Percentiles rank a stretch among this genome's conserved stretches.
Evolutionary conservation across 92 coral and sea anemone species (phyloP).

Genomic region (Desmophyllum pertusum): DNA sequence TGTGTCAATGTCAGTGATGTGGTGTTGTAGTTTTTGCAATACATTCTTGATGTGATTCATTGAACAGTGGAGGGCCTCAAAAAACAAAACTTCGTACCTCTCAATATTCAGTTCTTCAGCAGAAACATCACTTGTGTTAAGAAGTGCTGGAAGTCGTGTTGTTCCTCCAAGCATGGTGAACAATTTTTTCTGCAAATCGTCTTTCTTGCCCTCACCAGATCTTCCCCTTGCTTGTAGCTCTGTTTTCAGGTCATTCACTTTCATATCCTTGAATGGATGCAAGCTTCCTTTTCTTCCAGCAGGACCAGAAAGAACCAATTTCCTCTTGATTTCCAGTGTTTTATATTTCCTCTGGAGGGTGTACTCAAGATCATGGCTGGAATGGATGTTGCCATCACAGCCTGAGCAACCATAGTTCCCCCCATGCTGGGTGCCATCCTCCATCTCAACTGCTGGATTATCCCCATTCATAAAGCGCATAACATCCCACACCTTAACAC

Average conservation of each 20-base stretch:
- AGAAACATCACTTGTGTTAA: constrained; percentile 25
- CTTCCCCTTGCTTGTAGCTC: constrained; percentile 41
- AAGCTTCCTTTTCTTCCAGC: constrained; percentile 35
- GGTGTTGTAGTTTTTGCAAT: constrained; percentile 49
- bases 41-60: constrained; percentile 56
- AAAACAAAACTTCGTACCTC: constrained; percentile 50
- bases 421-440: constrained; percentile 59
- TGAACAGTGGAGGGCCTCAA: constrained; percentile 61
- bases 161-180: constrained; percentile 41
- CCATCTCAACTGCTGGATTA: constrained; percentile 47
- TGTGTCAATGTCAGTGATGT: constrained; percentile 53
- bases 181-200: constrained; percentile 21
- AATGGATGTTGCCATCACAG: constrained; percentile 31
- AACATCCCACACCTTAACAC: constrained; percentile 23
- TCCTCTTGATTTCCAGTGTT: constrained; percentile 28
- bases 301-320: constrained; percentile 32
- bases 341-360: constrained; percentile 29
- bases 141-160: constrained; percentile 57
- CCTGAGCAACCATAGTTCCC: constrained; percentile 60
- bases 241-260: constrained; percentile 38
- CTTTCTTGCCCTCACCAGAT: no score
- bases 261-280: constrained; percentile 49
- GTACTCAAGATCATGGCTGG: constrained; percentile 41
- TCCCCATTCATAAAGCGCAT: constrained; percentile 63
- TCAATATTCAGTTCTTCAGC: constrained; percentile 40